These are phyloP conservation scores for Paramisgurnus dabryanus DNA, from an alignment of 2,113 vertebrate genomes.

Conservation along the genomic window DNA sequence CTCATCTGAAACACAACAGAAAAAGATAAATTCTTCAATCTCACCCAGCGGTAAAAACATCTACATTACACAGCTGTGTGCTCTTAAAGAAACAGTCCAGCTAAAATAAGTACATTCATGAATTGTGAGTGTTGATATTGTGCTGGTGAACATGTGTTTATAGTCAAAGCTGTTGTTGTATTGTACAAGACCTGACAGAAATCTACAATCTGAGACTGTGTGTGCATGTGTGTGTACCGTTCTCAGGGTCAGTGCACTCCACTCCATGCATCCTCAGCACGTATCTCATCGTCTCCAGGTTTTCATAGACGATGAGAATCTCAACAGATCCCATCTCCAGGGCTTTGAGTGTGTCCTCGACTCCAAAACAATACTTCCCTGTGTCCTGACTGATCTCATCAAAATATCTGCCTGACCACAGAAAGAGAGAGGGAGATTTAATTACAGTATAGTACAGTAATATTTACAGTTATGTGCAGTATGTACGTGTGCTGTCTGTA, in stretches of 20 bases:
- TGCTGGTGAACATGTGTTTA: too few relatives aligned
- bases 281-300: constrained; percentile 99
- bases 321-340: constrained; percentile 99
- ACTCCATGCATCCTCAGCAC: constrained; percentile 95
- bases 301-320: constrained; percentile 99
- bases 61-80: neutral
- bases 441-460: too few relatives aligned
- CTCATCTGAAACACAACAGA: constrained; percentile 79
- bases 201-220: neutral
- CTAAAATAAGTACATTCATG: neutral
- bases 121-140: too few relatives aligned
- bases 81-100: neutral
- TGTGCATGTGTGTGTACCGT: constrained; percentile 62
- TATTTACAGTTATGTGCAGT: too few relatives aligned
- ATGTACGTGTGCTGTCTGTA: too few relatives aligned
- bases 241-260: constrained; percentile 81
- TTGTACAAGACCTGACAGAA: too few relatives aligned
- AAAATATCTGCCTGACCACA: constrained; percentile 88
- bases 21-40: neutral
- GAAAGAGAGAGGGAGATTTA: too few relatives aligned
- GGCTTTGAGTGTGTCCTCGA: constrained; percentile 98
- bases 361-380: constrained; percentile 97
- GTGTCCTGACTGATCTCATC: constrained; percentile 99
- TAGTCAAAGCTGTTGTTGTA: too few relatives aligned
- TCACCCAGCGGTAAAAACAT: too few relatives aligned